phyloP scores from a whole-genome alignment of 2,888 invertebrate genomes.

The Caenorhabditis zanzibari region DNA sequence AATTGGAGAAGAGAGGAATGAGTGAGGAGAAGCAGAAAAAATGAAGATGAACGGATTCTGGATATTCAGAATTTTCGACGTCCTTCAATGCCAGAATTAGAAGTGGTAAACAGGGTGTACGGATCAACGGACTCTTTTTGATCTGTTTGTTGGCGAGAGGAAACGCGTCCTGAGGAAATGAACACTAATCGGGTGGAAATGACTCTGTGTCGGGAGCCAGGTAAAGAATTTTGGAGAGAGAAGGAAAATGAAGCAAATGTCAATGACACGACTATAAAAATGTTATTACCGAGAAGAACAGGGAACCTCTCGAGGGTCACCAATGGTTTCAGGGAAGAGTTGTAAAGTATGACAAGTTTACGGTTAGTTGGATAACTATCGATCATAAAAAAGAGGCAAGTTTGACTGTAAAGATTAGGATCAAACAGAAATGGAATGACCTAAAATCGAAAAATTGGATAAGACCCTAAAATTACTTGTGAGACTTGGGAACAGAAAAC shows the following conservation, averaged over 20 bases:
- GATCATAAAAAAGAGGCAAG: slow-evolving; percentile 18
- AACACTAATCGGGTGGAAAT: slow-evolving; percentile 66
- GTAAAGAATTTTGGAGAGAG: slow-evolving; percentile 7
- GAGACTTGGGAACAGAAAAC: slow-evolving; percentile 4
- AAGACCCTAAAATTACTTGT: no score
- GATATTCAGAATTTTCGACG: slow-evolving; percentile 19
- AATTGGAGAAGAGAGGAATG: slow-evolving; percentile 31
- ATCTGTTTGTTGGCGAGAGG: slow-evolving; percentile 1
- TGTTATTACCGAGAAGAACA: slow-evolving; percentile 49
- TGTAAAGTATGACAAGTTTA: slow-evolving; percentile 56
- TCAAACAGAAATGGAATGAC: slow-evolving; percentile 3
- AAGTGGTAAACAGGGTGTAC: slow-evolving; percentile 52
- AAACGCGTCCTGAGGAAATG: slow-evolving; percentile 52
- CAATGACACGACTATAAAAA: slow-evolving; percentile 61
- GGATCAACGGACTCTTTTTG: slow-evolving; percentile 54
- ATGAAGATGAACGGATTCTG: slow-evolving; percentile 30
- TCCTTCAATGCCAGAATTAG: background rate
- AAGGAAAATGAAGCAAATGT: slow-evolving; percentile 27
- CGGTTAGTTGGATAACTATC: slow-evolving; percentile 27
- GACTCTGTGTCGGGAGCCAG: slow-evolving; percentile 10
- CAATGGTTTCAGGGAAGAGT: background rate
- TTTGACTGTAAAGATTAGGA: slow-evolving; percentile 33
- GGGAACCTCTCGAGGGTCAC: slow-evolving; percentile 1
- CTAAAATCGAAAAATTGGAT: slow-evolving; percentile 1
- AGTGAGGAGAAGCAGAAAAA: slow-evolving; percentile 11